Base-by-base conservation (phyloP, 2,113 vertebrate species). In the Panurus biarmicus region DNA sequence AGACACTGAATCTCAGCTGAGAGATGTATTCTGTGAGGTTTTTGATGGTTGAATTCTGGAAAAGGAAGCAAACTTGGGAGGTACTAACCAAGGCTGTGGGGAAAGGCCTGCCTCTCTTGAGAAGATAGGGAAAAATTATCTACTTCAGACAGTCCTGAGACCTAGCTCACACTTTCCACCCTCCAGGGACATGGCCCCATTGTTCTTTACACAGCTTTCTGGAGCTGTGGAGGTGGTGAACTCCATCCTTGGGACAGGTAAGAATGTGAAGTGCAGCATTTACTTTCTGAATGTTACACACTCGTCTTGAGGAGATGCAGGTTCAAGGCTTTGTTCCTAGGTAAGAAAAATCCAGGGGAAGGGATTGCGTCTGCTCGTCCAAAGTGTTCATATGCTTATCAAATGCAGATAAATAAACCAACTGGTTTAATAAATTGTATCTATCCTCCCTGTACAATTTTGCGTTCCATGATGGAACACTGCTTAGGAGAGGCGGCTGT, bases 251-350 rank as follows among this genome's bases (percentile, higher is more conserved):
- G 14, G 22, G 26, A 60, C 40, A 64, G 29, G 1, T 23, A 25
- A 38, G 35, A 26, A 4, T 0, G 2, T 14, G 2, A 28, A 48
- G 40, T 12, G 40, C 21, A 33, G 54, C 29, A 56, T n/a, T 58
- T 17, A 20, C 28, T 57, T 62, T 14, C 11, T 5, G 2, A 67
- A 13, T 3, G 3, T 33, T 54, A 33, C 2, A 1, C 17, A 3
- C 0, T 0, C 5, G 3, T 44, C 50, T 16, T 1, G 1, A 47
- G 28, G 21, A 42, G 18, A 5, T 11, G 2, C 6, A 6, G 11
- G 13, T 54, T 69, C 3, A 31, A 54, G 33, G 23, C 40, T 80
- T 65, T 61, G 6, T 22, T 85, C 31, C 65, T 57, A 0, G 0
- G 14, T 35, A 48, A 35, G 26, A 73, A 74, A 74, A 56, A 26